A percentile compares a stretch with the other conserved stretches of the same genome.
Conservation (phyloP, 1,140 invertebrate genomes). For the Galleria mellonella region DNA sequence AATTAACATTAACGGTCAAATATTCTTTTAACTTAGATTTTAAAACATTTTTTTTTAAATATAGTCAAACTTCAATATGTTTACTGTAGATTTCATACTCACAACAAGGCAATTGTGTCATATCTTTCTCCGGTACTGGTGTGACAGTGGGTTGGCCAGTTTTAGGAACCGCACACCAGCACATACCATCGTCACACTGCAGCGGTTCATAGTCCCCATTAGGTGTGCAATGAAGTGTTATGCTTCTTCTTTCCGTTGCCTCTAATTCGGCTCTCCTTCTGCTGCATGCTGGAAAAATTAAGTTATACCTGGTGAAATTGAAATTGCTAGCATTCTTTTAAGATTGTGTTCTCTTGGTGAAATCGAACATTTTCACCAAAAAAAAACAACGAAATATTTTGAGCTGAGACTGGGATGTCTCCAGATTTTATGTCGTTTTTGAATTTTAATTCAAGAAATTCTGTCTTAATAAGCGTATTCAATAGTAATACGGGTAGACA, state of each 20-base stretch:
- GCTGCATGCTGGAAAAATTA: constrained; percentile 72
- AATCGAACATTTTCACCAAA: too few species aligned
- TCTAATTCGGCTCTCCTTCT: constrained; percentile 70
- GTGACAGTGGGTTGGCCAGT: constrained; percentile 70
- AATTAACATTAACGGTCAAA: too few species aligned
- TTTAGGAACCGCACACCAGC: constrained; percentile 76
- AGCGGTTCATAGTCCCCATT: constrained; percentile 77
- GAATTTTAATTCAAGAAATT: too few species aligned
- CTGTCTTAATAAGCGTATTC: too few species aligned
- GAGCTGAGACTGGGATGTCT: too few species aligned
- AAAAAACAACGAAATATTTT: too few species aligned
- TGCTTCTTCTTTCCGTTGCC: constrained; percentile 36
- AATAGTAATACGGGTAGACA: too few species aligned
- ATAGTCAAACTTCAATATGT: too few species aligned
- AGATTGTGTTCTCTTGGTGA: too few species aligned
- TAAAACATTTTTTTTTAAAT: too few species aligned
- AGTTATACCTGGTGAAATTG: background rate
- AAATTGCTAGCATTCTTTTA: background rate
- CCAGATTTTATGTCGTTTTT: too few species aligned
- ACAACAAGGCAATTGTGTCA: constrained; percentile 76
- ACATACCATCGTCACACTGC: constrained; percentile 77
- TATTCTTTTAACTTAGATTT: too few species aligned
- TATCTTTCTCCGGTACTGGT: constrained; percentile 70
- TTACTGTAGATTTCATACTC: constrained; percentile 34
- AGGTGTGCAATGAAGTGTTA: constrained; percentile 75